phyloP scores from a whole-genome alignment of 2,888 invertebrate genomes.

The Oscheius sp. region DNA sequence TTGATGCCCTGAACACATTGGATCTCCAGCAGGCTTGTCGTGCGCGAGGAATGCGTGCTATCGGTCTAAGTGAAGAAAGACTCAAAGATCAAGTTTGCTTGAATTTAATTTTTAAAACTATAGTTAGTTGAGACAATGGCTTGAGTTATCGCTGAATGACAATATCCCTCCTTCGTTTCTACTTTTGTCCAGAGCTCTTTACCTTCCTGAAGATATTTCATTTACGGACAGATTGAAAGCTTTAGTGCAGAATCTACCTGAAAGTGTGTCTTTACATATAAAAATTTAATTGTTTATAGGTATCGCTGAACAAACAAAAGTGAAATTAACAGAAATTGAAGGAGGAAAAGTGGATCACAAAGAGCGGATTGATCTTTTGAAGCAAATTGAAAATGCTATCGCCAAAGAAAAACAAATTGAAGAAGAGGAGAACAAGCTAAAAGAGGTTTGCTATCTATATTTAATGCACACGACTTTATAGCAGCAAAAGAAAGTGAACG shows the following conservation, averaged over 20 bases:
- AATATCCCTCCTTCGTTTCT: conserved; percentile 93
- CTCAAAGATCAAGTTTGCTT: conserved; percentile 81
- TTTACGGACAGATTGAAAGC: conserved; percentile 69
- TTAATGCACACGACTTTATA: conserved; percentile 3
- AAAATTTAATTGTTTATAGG: conserved; percentile 38
- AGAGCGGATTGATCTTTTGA: conserved; percentile 66
- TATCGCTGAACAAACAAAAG: conserved; percentile 67
- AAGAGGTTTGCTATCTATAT: conserved; percentile 27
- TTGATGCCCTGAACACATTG: conserved; percentile 85
- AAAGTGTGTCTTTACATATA: conserved; percentile 42
- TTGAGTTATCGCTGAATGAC: conserved; percentile 92
- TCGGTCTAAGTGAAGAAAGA: conserved; percentile 89
- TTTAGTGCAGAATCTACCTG: conserved; percentile 66
- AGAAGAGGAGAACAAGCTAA: conserved; percentile 43
- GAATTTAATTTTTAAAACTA: too few relatives aligned
- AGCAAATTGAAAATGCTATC: conserved; percentile 65
- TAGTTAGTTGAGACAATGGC: conserved; percentile 84
- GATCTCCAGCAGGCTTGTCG: conserved; percentile 95
- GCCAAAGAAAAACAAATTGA: conserved; percentile 51
- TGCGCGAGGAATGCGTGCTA: conserved; percentile 94
- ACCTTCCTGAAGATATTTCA: conserved; percentile 80
- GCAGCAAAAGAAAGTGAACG: conserved; percentile 38
- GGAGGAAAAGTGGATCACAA: conserved; percentile 70
- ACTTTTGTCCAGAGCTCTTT: conserved; percentile 87
- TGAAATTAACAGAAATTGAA: conserved; percentile 71